Percentiles rank a stretch among this genome's conserved stretches.
Conservation (phyloP, 2,797 vertebrate genomes). For the Sebastes steindachneri region DNA sequence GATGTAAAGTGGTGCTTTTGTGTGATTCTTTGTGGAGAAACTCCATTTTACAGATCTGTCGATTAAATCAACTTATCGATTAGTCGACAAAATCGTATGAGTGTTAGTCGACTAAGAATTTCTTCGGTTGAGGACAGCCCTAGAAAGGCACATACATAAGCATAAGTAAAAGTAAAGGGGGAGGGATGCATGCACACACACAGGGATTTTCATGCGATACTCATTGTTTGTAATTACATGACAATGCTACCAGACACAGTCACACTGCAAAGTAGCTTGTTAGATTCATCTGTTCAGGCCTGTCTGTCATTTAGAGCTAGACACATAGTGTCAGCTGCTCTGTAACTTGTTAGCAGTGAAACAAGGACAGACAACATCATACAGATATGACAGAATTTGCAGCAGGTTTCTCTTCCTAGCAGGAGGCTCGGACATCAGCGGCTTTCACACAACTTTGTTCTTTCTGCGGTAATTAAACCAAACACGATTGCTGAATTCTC, state of each 20-base stretch:
- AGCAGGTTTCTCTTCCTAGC: not conserved
- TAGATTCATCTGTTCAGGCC: no score
- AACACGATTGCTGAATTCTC: not conserved
- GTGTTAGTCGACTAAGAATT: no score
- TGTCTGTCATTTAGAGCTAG: slow-evolving; percentile 24
- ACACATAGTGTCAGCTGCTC: slow-evolving; percentile 23
- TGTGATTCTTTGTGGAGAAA: no score
- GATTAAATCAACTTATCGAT: no score
- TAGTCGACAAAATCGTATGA: no score
- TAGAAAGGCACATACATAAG: not conserved
- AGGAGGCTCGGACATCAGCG: not conserved
- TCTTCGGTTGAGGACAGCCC: no score
- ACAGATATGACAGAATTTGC: not conserved
- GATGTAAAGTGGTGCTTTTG: no score
- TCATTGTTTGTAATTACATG: slow-evolving; percentile 36
- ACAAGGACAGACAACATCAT: slow-evolving; percentile 17
- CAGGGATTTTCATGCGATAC: not conserved
- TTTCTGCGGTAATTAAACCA: not conserved
- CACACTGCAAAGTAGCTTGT: no score
- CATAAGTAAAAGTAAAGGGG: not conserved
- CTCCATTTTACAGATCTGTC: no score
- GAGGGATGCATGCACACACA: not conserved
- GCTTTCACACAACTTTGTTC: not conserved
- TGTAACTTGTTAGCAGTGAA: slow-evolving; percentile 33
- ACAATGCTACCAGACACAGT: not conserved